Base-by-base conservation (phyloP, 92 coral and sea anemone genomes). In the Phymanthus crucifer region DNA sequence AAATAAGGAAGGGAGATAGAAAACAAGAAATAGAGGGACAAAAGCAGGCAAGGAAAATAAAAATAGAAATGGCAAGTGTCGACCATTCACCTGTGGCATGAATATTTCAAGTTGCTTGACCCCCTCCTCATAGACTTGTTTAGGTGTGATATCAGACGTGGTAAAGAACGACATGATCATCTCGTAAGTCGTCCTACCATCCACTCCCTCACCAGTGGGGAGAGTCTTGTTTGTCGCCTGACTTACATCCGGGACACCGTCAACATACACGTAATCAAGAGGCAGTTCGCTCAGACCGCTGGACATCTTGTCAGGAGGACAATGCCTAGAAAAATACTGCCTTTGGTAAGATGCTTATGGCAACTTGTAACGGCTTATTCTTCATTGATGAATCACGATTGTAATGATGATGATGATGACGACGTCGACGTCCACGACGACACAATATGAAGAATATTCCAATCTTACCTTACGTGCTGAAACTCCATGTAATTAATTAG, bases 241-340 rank as follows among this genome's bases (percentile, higher is more conserved):
- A 27, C n/a, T 66, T 57, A 69, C 87, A 65, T 93, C 83, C 83
- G 97, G 91, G 21, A 56, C 78, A 31, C 91, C 94, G 72, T 94
- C 87, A 32, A 66, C 79, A 70, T 87, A 94, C 32, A 94, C 94
- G 83, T 83, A 92, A 66, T 92, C 90, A 21, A 94, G 66, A 6
- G 98, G 98, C 43, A 94, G 85, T 75, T 84, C 87, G 16, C 90
- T 84, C 26, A 94, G 84, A 48, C 98, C 98, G 73, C 98, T 94
- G 31, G 98, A 89, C 66, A 94, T 86, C 56, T 82, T 76, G 78
- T 93, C 91, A 64, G 98, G 98, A 57, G 89, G 80, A 80, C 98
- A 94, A 85, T 94, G 94, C 57, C 85, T 80, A 40, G 18, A n/a
- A 27, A 50, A 46, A 26, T 26, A 72, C 10, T 21, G 50, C 17